Evolutionary conservation across 2,113 vertebrate genomes (phyloP).

Genomic region (Halcyon malimbica): DNA sequence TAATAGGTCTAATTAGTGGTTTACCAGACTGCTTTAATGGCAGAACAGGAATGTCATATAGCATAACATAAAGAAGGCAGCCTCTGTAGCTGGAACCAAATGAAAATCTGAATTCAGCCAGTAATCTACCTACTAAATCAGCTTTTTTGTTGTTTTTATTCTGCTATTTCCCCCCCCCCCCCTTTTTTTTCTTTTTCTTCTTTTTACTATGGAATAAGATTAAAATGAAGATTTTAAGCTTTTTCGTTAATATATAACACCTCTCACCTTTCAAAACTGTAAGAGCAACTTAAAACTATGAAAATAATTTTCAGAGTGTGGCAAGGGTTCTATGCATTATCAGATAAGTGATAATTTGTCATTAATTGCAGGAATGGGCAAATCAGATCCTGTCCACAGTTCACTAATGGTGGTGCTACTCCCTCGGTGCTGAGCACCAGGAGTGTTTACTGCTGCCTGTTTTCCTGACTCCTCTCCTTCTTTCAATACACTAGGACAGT

Average conservation of each 20-base stretch:
- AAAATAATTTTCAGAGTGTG: neutral
- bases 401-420: neutral
- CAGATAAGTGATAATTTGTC: conserved; percentile 5
- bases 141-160: neutral
- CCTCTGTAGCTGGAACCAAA: neutral
- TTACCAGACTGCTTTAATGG: neutral
- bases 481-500: neutral
- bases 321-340: neutral
- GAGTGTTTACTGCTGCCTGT: neutral
- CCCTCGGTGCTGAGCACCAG: neutral
- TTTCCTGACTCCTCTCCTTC: neutral
- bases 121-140: neutral
- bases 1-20: conserved; percentile 23
- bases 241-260: neutral
- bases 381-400: neutral
- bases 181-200: neutral
- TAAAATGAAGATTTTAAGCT: neutral
- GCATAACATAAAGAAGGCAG: neutral
- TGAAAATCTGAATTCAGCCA: neutral
- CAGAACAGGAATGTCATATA: neutral
- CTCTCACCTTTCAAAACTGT: neutral
- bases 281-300: neutral
- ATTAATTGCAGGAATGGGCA: neutral
- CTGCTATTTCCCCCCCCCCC: neutral
- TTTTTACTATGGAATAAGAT: neutral